Percentiles rank a stretch among this genome's conserved stretches.
phyloP scores from a whole-genome alignment of 2,113 vertebrate genomes.

The Oceanites oceanicus region DNA sequence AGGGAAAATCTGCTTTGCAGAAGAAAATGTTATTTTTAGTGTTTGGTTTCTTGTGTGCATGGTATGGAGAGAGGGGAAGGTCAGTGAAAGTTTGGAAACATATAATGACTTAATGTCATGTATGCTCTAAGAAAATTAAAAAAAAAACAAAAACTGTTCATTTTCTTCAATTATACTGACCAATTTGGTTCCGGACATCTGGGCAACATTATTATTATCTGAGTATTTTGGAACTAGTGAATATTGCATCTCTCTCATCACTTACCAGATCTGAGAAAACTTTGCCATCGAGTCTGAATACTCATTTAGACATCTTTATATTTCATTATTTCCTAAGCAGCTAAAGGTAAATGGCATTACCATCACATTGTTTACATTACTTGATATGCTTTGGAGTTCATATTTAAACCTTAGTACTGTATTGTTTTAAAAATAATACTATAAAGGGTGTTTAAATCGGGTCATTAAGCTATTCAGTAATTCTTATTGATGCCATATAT shows the following conservation, averaged over 20 bases:
- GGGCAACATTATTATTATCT: neutral
- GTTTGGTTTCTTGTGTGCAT: neutral
- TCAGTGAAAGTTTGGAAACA: neutral
- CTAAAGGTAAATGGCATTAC: neutral
- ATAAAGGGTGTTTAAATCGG: neutral
- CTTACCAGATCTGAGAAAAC: neutral
- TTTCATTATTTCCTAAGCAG: neutral
- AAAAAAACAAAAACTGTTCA: neutral
- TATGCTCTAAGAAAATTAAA: neutral
- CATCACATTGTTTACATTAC: neutral
- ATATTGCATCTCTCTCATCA: neutral
- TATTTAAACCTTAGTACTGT: neutral
- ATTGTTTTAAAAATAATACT: neutral
- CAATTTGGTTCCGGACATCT: neutral
- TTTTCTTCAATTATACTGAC: constrained; percentile 12
- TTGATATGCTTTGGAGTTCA: neutral
- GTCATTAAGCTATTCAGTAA: neutral
- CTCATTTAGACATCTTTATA: neutral
- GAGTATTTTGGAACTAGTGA: neutral
- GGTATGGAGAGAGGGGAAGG: neutral
- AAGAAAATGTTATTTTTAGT: neutral
- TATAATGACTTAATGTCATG: neutral
- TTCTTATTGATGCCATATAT: neutral
- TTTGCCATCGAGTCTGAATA: neutral
- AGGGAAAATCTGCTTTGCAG: neutral